Evolutionary conservation across 2,797 vertebrate species (phyloP).

Genomic region (Propithecus perrieri): DNA sequence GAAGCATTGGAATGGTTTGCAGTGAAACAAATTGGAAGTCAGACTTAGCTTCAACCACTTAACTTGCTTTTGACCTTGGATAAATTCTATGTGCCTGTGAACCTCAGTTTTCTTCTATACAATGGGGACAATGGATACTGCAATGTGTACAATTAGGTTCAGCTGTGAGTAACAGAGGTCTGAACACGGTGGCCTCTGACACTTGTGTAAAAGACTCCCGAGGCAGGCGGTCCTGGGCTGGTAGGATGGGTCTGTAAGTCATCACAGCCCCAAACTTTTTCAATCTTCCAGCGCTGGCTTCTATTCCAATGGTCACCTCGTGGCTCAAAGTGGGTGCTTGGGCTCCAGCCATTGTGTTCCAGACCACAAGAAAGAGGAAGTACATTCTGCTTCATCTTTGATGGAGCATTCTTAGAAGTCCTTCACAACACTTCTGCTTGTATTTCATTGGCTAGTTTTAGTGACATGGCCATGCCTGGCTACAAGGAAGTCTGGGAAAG

Average conservation of each 20-base stretch:
- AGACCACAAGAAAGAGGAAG: not conserved
- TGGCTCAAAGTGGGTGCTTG: not conserved
- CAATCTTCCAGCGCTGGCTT: not conserved
- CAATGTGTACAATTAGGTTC: not conserved
- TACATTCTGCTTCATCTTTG: not conserved
- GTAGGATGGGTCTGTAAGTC: not conserved
- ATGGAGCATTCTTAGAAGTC: not conserved
- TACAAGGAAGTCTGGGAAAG: not conserved
- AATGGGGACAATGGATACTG: not conserved
- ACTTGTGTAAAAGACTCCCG: not conserved
- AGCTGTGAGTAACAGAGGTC: not conserved
- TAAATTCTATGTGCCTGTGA: not conserved
- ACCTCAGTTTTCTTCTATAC: not conserved
- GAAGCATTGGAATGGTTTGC: not conserved
- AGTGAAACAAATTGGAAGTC: not conserved
- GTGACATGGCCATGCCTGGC: not conserved
- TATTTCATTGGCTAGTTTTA: not conserved
- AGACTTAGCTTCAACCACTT: not conserved
- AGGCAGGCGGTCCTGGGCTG: not conserved
- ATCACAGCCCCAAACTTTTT: not conserved
- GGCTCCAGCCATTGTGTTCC: not conserved
- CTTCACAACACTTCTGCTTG: not conserved
- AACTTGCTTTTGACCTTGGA: not conserved
- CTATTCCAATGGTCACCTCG: not conserved
- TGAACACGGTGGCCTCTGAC: not conserved